These are phyloP conservation scores for Cyanoramphus novaezelandiae DNA, from an alignment of 2,113 vertebrate genomes.

Conservation along the genomic window DNA sequence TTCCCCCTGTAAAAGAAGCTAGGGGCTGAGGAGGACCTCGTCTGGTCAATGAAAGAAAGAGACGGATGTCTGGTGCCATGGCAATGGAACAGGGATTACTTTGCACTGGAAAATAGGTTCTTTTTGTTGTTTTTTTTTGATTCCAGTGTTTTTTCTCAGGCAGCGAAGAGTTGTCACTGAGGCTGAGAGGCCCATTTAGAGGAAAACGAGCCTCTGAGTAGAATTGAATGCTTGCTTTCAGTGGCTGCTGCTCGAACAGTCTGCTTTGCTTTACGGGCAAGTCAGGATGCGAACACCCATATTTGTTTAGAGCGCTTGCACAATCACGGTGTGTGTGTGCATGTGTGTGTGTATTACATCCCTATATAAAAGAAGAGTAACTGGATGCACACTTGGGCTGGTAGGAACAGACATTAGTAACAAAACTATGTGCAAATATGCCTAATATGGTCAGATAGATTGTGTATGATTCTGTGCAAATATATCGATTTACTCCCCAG, in stretches of 20 bases:
- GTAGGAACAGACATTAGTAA: accelerated
- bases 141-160: constrained; percentile 64
- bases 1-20: background rate
- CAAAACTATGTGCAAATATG: background rate
- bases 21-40: constrained; percentile 73
- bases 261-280: constrained; percentile 68
- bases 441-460: accelerated
- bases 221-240: constrained; percentile 69
- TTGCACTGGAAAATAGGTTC: constrained; percentile 82
- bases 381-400: no score
- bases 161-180: constrained; percentile 71
- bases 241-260: constrained; percentile 47
- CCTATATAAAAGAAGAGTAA: background rate
- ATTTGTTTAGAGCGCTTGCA: constrained; percentile 42
- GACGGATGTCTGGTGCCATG: constrained; percentile 89
- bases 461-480: accelerated
- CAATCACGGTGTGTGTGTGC: background rate
- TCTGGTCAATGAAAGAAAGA: constrained; percentile 88
- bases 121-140: constrained; percentile 16
- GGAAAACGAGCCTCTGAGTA: constrained; percentile 57
- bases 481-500: accelerated
- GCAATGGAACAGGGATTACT: constrained; percentile 88
- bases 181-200: constrained; percentile 74
- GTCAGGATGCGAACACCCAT: constrained; percentile 56
- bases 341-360: background rate